These are phyloP conservation scores for Copidosoma aretas DNA, from an alignment of 2,888 invertebrate species.

Conservation along the genomic window DNA sequence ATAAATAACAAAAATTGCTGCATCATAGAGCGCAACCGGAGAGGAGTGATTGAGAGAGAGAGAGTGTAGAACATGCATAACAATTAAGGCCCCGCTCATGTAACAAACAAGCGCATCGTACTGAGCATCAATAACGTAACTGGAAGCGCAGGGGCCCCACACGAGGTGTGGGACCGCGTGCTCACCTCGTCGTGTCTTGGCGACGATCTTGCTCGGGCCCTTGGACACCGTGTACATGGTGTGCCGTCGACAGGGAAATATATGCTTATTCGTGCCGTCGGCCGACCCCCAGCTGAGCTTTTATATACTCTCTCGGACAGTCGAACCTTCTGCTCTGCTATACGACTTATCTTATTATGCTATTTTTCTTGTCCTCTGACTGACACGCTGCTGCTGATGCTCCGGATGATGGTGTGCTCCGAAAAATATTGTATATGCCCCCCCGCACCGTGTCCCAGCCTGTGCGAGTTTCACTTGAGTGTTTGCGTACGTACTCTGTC, in stretches of 20 bases:
- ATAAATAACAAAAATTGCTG: neutral
- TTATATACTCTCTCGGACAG: neutral
- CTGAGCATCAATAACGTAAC: no score
- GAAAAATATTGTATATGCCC: no score
- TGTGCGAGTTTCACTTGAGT: no score
- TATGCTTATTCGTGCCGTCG: no score
- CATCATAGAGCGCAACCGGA: neutral
- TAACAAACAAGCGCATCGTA: no score
- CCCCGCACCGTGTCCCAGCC: no score
- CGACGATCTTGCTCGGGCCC: constrained; percentile 87
- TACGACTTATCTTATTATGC: no score
- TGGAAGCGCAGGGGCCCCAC: neutral
- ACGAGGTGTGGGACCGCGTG: neutral
- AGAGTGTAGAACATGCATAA: neutral
- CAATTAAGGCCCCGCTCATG: no score
- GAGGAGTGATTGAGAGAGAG: neutral
- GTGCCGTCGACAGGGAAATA: neutral
- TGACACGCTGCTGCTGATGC: no score
- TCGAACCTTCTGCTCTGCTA: neutral
- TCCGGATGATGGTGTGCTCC: no score
- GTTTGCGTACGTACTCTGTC: no score
- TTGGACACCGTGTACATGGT: constrained; percentile 86
- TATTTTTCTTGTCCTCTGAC: no score
- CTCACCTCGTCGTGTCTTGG: constrained; percentile 82
- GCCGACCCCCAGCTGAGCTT: neutral